These are phyloP conservation scores for Callocephalon fimbriatum DNA, from an alignment of 2,113 vertebrate genomes.

Conservation along the genomic window DNA sequence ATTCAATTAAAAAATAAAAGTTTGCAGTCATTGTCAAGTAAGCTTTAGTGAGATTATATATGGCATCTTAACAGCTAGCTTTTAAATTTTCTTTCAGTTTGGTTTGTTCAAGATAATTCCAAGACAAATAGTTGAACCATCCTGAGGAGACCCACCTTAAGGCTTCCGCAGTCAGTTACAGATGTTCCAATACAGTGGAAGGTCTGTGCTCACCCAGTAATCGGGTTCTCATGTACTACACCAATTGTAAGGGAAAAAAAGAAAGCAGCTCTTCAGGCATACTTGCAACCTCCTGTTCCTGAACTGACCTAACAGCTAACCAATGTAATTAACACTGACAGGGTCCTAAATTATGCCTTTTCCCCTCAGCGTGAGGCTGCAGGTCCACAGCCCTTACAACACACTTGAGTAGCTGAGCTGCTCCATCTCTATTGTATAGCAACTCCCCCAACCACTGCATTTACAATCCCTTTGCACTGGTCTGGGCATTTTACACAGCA, in stretches of 20 bases:
- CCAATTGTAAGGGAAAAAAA: neutral
- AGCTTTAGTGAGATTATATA: neutral
- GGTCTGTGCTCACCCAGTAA: neutral
- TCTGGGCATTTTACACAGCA: neutral
- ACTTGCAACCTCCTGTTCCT: neutral
- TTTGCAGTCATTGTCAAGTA: neutral
- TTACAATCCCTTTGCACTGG: neutral
- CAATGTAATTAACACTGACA: neutral
- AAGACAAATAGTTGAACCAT: neutral
- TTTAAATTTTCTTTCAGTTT: neutral
- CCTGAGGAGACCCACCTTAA: neutral
- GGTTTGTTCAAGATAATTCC: neutral
- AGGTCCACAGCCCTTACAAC: neutral
- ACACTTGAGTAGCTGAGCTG: too few species aligned
- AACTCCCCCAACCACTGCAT: neutral
- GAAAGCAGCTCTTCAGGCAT: neutral
- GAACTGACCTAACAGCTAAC: neutral
- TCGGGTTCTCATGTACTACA: neutral
- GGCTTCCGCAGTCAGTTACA: neutral
- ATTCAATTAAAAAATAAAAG: neutral
- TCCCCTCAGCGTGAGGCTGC: neutral
- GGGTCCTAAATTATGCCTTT: neutral
- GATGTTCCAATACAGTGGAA: neutral
- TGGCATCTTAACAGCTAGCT: neutral
- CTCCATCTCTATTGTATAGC: neutral